These are phyloP conservation scores for Dryobates pubescens DNA, from an alignment of 2,797 vertebrate genomes.

Conservation along the genomic window DNA sequence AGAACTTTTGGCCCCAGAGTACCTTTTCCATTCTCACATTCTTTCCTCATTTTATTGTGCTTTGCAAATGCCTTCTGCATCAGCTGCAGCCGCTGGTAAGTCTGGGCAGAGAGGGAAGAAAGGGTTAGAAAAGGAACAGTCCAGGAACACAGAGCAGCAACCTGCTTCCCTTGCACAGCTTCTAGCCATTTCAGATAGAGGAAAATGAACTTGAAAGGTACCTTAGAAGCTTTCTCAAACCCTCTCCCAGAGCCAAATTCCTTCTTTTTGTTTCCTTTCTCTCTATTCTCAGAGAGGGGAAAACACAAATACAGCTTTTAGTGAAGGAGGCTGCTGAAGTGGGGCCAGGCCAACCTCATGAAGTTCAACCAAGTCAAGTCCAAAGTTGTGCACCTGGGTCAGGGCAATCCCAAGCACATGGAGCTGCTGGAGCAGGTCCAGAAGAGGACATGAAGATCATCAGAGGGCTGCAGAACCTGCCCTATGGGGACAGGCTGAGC, in stretches of 20 bases:
- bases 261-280: not conserved
- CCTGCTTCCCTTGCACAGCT: not conserved
- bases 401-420: no score
- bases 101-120: conserved; percentile 71
- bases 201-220: not conserved
- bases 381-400: no score
- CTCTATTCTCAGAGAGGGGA: not conserved
- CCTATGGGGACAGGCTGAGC: no score
- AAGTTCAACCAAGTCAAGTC: no score
- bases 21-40: conserved; percentile 92
- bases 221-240: not conserved
- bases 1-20: not conserved
- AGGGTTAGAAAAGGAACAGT: not conserved
- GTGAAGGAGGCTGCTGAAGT: no score
- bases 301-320: no score
- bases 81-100: conserved; percentile 75
- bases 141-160: not conserved
- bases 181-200: not conserved
- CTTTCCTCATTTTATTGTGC: conserved; percentile 92
- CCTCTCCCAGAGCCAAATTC: not conserved
- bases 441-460: no score
- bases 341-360: no score
- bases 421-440: no score
- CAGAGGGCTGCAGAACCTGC: no score
- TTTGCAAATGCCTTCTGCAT: conserved; percentile 88